Base-by-base conservation (phyloP, 2,888 invertebrate genomes). In the Yponomeuta evonymella region DNA sequence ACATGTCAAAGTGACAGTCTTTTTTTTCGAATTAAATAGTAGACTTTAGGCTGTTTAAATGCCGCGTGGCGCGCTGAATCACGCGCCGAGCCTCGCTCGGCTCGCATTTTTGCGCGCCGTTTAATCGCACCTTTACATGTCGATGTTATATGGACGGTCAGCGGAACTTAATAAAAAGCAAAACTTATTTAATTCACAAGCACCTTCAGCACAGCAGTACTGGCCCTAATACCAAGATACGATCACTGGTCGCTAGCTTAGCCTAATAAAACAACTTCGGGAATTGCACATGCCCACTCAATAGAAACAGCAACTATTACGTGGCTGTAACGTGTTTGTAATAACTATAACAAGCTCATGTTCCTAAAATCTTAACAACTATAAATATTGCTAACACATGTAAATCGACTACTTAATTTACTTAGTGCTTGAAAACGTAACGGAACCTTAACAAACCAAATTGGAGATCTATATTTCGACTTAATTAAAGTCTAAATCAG, bases 91-190 rank as follows among this genome's bases (percentile, higher is more conserved):
- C 23, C 23, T 23, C 23, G 23, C 23, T 23, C 23, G 23, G 23
- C 23, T 23, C 23, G 23, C 23, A 23, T 23, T 0, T 23, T 23
- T 23, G 23, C 23, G 23, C 23, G 23, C 23, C 23, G 23, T 23
- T 23, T 23, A 23, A 23, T 23, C 23, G 23, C 23, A 23, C 23
- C 23, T 43, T 43, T 43, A 43, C 43, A 43, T 43, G 51, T 12
- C 51, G 51, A 58, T 58, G 51, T 58, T 58, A 58, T 58, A 58
- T 58, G 51, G 51, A 58, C 51, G 51, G 51, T 58, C 51, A 15
- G 51, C 51, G 51, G 51, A 58, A 58, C 12, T 15, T 58, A 3
- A 58, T 58, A 58, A 58, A 58, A 43, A 43, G 43, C 51, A 12
- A 58, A 58, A 58, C 15, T 58, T 15, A 58, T 58, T 15, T 15